Evolutionary conservation across 1,140 invertebrate species (phyloP).

Genomic region (Ruditapes philippinarum): DNA sequence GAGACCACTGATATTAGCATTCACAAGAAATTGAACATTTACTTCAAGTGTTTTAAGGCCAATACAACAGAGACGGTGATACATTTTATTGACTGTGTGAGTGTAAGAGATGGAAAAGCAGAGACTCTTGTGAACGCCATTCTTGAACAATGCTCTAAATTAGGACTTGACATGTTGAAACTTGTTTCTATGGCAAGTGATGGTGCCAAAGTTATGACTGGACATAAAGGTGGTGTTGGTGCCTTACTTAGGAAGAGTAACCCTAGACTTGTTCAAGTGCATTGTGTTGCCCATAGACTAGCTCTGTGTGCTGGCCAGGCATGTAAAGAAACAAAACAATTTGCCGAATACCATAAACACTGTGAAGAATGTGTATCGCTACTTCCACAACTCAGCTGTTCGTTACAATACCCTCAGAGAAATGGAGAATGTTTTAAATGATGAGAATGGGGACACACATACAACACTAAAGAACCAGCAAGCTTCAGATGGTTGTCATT

Average conservation of each 20-base stretch:
- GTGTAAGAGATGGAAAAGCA: constrained; percentile 38
- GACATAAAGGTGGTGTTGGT: constrained; percentile 46
- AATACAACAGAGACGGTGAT: constrained; percentile 32
- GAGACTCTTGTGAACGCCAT: not conserved
- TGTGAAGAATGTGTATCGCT: constrained; percentile 44
- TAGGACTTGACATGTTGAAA: constrained; percentile 28
- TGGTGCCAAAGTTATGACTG: constrained; percentile 57
- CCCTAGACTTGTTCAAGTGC: constrained; percentile 32
- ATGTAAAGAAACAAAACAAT: not conserved
- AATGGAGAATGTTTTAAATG: constrained; percentile 41
- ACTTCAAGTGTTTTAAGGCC: constrained; percentile 42
- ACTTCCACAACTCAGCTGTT: constrained; percentile 40
- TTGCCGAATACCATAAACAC: constrained; percentile 16
- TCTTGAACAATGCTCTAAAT: not conserved
- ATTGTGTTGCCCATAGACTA: constrained; percentile 63
- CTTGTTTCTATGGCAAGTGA: constrained; percentile 57
- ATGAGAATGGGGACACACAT: constrained; percentile 28
- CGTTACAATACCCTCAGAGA: constrained; percentile 33
- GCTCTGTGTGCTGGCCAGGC: constrained; percentile 36
- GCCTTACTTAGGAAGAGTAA: constrained; percentile 52
- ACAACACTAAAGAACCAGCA: constrained; percentile 45
- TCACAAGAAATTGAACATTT: constrained; percentile 50
- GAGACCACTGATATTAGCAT: constrained; percentile 39
- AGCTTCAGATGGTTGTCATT: constrained; percentile 58
- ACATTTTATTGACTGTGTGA: constrained; percentile 44